Base-by-base conservation (phyloP, 2,113 vertebrate genomes). In the Pseudorectes ferrugineus region DNA sequence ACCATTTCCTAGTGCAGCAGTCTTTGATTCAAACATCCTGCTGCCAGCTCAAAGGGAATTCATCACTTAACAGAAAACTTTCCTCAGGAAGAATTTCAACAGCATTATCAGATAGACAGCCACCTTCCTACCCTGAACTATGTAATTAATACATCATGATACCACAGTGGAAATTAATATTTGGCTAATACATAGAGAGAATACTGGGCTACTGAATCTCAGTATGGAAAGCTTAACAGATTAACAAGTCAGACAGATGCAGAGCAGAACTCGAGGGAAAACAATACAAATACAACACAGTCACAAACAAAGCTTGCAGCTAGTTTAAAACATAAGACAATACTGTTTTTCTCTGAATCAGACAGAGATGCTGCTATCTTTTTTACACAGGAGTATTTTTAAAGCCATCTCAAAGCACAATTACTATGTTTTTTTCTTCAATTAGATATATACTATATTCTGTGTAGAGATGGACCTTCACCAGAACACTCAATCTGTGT, bases 391-490 rank as follows among this genome's bases (percentile, higher is more conserved):
- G 14, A 66, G 46, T 66, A 79, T 57, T 88, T 88, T 94, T 73
- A 77, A 89, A 88, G 62, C 54, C 71, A 75, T 70, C 71, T 93
- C 92, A 80, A 75, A 80, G 61, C 38, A 86, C 31, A 49, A 52
- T 45, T 29, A 59, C 7, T 4, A 2, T 19, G 3, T 0, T n/a
- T 89, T 95, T 67, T 80, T 45, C 55, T 83, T 71, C 55, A 58
- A 28, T 48, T 75, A 93, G 42, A 90, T 17, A 25, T 8, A 33
- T 11, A 40, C 6, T 36, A 9, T 5, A 21, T 48, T 83, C 75
- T 67, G 26, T 33, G 81, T 73, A 90, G 90, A 96, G 94, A 96
- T 90, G 93, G 90, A 92, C 93, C 89, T 93, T 92, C 80, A 93
- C 74, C 66, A 89, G 85, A 96, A 85, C 90, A 80, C 76, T 89